Evolutionary conservation across 2,797 vertebrate species (phyloP).

Genomic region (Ctenosaura bakeri): DNA sequence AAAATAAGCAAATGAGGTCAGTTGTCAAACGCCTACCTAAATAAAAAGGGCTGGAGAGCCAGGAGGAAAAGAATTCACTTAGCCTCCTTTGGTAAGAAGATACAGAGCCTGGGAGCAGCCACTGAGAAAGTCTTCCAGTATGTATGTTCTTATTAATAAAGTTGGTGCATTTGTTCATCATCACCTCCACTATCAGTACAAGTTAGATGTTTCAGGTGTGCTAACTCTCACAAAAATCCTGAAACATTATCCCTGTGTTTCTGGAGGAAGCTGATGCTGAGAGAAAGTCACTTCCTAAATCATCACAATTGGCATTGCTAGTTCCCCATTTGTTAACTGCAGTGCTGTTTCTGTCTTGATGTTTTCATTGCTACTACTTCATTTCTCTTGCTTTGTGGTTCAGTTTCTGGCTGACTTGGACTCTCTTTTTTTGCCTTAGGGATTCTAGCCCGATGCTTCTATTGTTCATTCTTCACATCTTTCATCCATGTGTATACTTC

Average conservation of each 20-base stretch:
- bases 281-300: background rate
- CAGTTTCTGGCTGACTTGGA: background rate
- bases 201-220: too few species aligned
- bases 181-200: background rate
- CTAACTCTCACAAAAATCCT: background rate
- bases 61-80: too few species aligned
- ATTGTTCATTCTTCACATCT: slow-evolving; percentile 22
- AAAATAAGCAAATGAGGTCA: too few species aligned
- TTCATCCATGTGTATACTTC: slow-evolving; percentile 9
- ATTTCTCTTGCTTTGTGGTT: background rate
- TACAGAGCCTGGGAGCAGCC: too few species aligned
- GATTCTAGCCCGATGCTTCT: background rate
- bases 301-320: background rate
- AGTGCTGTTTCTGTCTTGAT: background rate
- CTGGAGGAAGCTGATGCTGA: background rate
- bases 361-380: background rate
- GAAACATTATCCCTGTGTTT: background rate
- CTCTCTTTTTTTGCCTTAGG: background rate
- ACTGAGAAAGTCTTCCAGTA: too few species aligned
- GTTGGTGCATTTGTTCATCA: background rate
- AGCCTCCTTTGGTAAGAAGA: too few species aligned
- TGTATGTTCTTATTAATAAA: background rate
- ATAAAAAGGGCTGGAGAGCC: too few species aligned
- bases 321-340: background rate
- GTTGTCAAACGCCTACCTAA: too few species aligned